Conservation (phyloP, 2,888 invertebrate species). For the Ennomos fuscantarius region DNA sequence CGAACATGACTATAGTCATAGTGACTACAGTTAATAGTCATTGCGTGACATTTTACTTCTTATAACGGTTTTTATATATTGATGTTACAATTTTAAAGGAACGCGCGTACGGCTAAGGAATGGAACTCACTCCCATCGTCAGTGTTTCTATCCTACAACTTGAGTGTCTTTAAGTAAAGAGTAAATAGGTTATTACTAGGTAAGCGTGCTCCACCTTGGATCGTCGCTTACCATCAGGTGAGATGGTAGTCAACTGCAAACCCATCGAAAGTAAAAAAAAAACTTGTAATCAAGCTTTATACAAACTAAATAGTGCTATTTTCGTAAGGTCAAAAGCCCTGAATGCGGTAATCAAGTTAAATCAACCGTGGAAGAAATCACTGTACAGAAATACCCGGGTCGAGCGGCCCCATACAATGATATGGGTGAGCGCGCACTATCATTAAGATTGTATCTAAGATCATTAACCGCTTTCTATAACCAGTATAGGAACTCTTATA, state of each 20-base stretch:
- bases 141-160: too few relatives aligned
- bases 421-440: slow-evolving; percentile 47
- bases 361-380: slow-evolving; percentile 37
- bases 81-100: background rate
- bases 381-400: slow-evolving; percentile 28
- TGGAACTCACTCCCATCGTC: too few relatives aligned
- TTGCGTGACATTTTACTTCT: slow-evolving; percentile 10
- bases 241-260: too few relatives aligned
- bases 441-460: slow-evolving; percentile 76
- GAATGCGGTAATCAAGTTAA: slow-evolving; percentile 26
- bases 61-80: background rate
- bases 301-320: background rate
- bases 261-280: too few relatives aligned
- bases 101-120: too few relatives aligned
- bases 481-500: slow-evolving; percentile 5
- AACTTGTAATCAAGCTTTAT: too few relatives aligned
- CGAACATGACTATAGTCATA: background rate
- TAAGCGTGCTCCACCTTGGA: too few relatives aligned
- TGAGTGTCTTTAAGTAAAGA: too few relatives aligned
- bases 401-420: slow-evolving; percentile 31
- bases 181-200: too few relatives aligned
- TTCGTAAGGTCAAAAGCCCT: slow-evolving; percentile 11
- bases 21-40: slow-evolving; percentile 10
- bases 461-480: slow-evolving; percentile 58
- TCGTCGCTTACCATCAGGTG: too few relatives aligned